Evolutionary conservation across 2,113 vertebrate species (phyloP).

Genomic region (Corydoras sp.): DNA sequence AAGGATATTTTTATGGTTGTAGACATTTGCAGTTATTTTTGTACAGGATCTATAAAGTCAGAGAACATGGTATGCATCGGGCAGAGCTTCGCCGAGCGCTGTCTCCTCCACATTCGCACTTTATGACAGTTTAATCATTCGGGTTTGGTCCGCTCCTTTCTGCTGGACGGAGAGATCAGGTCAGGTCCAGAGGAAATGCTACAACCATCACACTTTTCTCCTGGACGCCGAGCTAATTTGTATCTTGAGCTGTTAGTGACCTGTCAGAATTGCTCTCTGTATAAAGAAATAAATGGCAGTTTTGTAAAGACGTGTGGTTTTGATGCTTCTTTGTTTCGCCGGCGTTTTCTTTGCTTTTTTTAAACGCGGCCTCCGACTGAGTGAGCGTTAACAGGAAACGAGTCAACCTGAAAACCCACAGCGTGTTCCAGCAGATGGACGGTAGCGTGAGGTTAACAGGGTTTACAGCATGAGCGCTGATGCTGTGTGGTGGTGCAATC

Average conservation of each 20-base stretch:
- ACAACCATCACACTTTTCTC: constrained; percentile 5
- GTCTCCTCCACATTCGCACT: constrained; percentile 33
- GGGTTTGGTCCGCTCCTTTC: constrained; percentile 19
- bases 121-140: constrained; percentile 30
- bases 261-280: constrained; percentile 26
- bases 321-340: constrained; percentile 1
- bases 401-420: constrained; percentile 1
- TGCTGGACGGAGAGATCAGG: background rate
- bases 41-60: constrained; percentile 37
- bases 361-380: background rate
- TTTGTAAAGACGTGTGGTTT: constrained; percentile 15
- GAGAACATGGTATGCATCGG: constrained; percentile 8
- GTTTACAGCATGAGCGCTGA: no score
- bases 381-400: background rate
- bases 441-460: no score
- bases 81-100: background rate
- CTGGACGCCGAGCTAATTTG: background rate
- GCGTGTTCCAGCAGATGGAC: background rate
- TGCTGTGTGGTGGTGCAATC: no score
- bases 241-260: constrained; percentile 6
- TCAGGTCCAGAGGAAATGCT: constrained; percentile 22
- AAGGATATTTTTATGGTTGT: constrained; percentile 45
- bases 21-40: constrained; percentile 48
- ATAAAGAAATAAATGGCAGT: constrained; percentile 36
- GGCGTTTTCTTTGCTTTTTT: background rate